These are phyloP conservation scores for Pristis pectinata DNA, from an alignment of 2,797 vertebrate species.

Conservation along the genomic window DNA sequence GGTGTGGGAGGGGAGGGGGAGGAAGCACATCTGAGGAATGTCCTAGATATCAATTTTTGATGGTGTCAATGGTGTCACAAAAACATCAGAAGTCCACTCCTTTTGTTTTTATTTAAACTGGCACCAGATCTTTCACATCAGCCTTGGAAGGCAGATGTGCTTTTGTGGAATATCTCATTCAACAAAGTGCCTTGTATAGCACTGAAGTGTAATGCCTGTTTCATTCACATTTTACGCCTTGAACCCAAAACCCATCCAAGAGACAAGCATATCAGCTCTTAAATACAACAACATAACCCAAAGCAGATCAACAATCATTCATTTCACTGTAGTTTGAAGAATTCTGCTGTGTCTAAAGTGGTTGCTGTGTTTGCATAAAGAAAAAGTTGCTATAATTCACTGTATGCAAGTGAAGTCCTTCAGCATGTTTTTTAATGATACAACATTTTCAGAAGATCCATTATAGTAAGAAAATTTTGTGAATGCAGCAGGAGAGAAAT, in stretches of 20 bases:
- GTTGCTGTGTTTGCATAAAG: neutral
- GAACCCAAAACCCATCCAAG: neutral
- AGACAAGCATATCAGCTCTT: neutral
- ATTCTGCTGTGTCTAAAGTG: slow-evolving; percentile 2
- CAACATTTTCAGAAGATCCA: neutral
- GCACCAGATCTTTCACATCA: neutral
- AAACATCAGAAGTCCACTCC: neutral
- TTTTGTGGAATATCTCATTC: neutral
- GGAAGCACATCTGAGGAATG: neutral
- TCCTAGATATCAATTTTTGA: neutral
- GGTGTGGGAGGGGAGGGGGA: too few relatives aligned
- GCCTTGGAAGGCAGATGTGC: neutral
- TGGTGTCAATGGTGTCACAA: neutral
- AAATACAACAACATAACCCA: neutral
- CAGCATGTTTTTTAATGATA: neutral
- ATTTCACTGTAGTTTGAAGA: neutral
- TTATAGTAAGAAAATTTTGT: neutral
- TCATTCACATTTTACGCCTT: neutral
- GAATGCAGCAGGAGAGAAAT: neutral
- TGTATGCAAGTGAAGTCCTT: neutral
- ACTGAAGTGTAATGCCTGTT: neutral
- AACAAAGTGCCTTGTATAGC: neutral
- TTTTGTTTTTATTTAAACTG: neutral
- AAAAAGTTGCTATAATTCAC: neutral
- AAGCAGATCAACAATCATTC: slow-evolving; percentile 6